These are phyloP conservation scores for Caranx ignobilis DNA, from an alignment of 2,113 vertebrate genomes.

Conservation along the genomic window DNA sequence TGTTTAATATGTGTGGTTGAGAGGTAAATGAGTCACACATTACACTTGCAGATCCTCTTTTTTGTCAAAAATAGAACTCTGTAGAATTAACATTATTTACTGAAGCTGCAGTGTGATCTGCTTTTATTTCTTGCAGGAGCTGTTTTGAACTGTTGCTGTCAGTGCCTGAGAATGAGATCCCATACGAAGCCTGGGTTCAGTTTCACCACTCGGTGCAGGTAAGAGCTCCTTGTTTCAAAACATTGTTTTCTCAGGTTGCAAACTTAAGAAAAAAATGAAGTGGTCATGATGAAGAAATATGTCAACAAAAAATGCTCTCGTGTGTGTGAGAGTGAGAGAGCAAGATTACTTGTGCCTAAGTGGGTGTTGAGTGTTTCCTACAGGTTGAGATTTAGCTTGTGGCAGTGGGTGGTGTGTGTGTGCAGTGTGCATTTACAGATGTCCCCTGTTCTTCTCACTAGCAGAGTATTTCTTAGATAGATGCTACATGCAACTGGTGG, in stretches of 20 bases:
- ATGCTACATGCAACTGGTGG: no score
- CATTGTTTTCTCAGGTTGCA: not conserved
- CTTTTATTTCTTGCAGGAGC: slow-evolving; percentile 87
- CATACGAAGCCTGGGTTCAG: slow-evolving; percentile 91
- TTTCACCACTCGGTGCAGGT: slow-evolving; percentile 95
- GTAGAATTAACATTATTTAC: not conserved
- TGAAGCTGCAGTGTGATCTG: not conserved
- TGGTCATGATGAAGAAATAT: not conserved
- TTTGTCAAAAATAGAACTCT: not conserved
- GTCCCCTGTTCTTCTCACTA: no score
- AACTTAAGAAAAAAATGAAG: not conserved
- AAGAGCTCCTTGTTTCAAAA: slow-evolving; percentile 50
- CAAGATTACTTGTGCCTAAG: not conserved
- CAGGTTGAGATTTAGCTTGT: no score
- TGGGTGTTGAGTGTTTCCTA: not conserved
- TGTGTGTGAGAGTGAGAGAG: not conserved
- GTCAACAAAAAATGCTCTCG: not conserved
- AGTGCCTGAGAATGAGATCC: slow-evolving; percentile 94
- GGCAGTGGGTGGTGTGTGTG: no score
- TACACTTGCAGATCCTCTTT: not conserved
- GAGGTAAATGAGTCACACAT: not conserved
- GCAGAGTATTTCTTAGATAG: no score
- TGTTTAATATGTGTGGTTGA: not conserved
- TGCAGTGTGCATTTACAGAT: no score
- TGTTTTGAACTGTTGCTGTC: slow-evolving; percentile 98